A percentile compares a stretch with the other conserved stretches of the same genome.
Conservation (phyloP, 2,113 vertebrate genomes). For the Psephotus haematonotus region DNA sequence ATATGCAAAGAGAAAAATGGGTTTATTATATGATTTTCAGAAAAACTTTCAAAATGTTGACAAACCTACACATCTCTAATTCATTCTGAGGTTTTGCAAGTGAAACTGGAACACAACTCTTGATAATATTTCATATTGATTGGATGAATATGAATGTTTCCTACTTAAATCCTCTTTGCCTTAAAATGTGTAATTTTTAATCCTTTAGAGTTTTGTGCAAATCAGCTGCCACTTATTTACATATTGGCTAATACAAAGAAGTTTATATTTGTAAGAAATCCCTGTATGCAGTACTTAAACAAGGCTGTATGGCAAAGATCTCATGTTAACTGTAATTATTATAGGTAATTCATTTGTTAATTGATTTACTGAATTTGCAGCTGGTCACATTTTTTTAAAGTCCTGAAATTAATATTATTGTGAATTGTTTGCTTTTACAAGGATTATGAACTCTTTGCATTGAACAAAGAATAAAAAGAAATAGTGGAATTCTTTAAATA, state of each 20-base stretch:
- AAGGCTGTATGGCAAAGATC: background rate
- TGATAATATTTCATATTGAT: background rate
- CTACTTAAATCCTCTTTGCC: background rate
- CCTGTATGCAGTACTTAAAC: background rate
- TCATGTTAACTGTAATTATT: background rate
- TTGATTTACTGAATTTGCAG: background rate
- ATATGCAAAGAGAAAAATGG: background rate
- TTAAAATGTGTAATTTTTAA: background rate
- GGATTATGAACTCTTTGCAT: background rate
- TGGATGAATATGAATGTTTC: background rate
- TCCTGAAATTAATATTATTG: background rate
- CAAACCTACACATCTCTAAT: background rate
- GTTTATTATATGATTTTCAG: background rate
- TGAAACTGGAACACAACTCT: background rate
- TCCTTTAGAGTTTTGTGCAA: background rate
- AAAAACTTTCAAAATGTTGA: background rate
- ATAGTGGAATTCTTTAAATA: background rate
- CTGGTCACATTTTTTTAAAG: background rate
- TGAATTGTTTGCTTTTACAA: background rate
- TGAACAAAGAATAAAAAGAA: background rate
- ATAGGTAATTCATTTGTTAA: background rate
- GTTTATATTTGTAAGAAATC: background rate
- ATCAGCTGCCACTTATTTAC: background rate
- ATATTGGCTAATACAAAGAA: background rate
- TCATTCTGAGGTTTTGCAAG: background rate